phyloP scores from a whole-genome alignment of 2,888 invertebrate species.

The Eilema caniola region DNA sequence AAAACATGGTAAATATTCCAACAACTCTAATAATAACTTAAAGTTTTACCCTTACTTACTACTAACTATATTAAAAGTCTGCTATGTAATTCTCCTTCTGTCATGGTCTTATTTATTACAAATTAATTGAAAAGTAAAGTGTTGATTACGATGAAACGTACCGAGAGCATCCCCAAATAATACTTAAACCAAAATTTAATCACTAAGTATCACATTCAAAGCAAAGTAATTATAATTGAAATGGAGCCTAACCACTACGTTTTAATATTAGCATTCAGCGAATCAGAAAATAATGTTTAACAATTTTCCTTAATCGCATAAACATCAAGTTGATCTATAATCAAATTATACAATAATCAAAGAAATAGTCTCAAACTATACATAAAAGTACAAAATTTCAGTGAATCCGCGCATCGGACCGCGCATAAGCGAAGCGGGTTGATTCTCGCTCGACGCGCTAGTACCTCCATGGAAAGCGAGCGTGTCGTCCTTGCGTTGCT shows the following conservation, averaged over 20 bases:
- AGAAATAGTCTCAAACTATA: constrained; percentile 16
- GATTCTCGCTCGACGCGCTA: constrained; percentile 61
- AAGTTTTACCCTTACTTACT: no score
- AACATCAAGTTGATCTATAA: not conserved
- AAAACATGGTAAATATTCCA: no score
- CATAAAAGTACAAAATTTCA: constrained; percentile 41
- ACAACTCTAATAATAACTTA: no score
- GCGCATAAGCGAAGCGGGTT: constrained; percentile 72
- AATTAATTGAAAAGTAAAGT: not conserved
- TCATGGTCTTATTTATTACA: not conserved
- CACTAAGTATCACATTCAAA: not conserved
- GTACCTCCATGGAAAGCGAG: constrained; percentile 71
- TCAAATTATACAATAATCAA: not conserved
- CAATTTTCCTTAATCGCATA: not conserved
- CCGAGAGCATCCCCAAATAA: not conserved
- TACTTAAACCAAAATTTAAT: not conserved
- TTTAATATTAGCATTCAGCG: not conserved
- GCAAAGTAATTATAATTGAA: not conserved
- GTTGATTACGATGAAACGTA: not conserved
- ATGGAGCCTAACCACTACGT: not conserved
- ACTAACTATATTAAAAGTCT: no score
- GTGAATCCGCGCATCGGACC: constrained; percentile 69
- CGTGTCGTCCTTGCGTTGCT: constrained; percentile 60
- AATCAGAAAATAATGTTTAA: not conserved
- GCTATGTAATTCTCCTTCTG: not conserved